Evolutionary conservation across 2,888 invertebrate species (phyloP).

Genomic region (Argynnis bischoffii): DNA sequence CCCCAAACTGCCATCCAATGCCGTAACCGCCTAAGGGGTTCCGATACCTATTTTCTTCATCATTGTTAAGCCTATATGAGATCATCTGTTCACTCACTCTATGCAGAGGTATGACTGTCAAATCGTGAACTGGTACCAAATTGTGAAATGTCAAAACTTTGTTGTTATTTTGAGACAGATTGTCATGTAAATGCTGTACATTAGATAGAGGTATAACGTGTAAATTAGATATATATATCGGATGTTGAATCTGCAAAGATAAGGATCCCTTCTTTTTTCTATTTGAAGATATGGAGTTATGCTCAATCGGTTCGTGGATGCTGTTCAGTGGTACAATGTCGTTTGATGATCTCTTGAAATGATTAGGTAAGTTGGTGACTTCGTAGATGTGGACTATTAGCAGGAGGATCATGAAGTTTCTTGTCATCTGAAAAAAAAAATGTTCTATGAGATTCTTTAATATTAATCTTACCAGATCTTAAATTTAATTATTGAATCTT

Average conservation of each 20-base stretch:
- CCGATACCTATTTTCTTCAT: constrained; percentile 57
- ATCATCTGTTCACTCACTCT: constrained; percentile 42
- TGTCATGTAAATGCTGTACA: constrained; percentile 48
- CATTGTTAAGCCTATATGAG: constrained; percentile 43
- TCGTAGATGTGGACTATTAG: constrained; percentile 47
- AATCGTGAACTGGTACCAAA: constrained; percentile 61
- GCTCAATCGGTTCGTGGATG: constrained; percentile 31
- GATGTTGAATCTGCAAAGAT: constrained; percentile 53
- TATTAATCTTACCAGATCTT: too few relatives aligned
- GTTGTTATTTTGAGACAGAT: constrained; percentile 30
- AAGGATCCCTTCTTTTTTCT: constrained; percentile 52
- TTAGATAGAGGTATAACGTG: constrained; percentile 65
- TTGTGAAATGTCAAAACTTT: constrained; percentile 50
- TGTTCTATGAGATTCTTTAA: not conserved
- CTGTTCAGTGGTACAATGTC: constrained; percentile 34
- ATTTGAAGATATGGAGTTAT: constrained; percentile 32
- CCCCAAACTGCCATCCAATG: constrained; percentile 65
- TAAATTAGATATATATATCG: constrained; percentile 53
- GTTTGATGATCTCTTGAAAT: constrained; percentile 36
- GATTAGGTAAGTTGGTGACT: constrained; percentile 46
- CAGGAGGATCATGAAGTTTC: constrained; percentile 44
- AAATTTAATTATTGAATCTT: too few relatives aligned
- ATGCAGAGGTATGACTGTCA: constrained; percentile 69
- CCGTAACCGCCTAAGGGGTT: constrained; percentile 71
- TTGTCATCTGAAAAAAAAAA: constrained; percentile 55